phyloP scores from a whole-genome alignment of 1,140 invertebrate species.

The Leptoteleia sp. region DNA sequence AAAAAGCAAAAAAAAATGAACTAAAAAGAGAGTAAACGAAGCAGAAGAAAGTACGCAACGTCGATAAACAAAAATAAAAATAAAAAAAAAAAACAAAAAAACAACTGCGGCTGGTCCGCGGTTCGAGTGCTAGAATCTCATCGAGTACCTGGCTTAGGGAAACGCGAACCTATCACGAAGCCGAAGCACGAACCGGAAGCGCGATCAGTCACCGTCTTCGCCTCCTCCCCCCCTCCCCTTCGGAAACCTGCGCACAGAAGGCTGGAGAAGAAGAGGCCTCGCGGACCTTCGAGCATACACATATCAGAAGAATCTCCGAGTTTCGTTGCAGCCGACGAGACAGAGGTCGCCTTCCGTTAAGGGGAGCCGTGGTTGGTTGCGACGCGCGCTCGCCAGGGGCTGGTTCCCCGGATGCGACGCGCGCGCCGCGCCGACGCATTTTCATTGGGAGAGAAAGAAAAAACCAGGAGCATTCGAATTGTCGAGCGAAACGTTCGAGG shows the following conservation, averaged over 20 bases:
- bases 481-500: conserved; percentile 3
- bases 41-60: not conserved
- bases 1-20: too few species aligned
- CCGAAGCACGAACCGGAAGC: conserved; percentile 57
- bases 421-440: not conserved
- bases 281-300: conserved; percentile 31
- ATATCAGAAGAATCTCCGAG: conserved; percentile 60
- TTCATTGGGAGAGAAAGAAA: too few species aligned
- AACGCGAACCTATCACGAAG: conserved; percentile 48
- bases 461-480: conserved; percentile 31
- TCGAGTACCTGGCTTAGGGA: conserved; percentile 60
- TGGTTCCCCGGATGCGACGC: conserved; percentile 12
- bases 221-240: conserved; percentile 6
- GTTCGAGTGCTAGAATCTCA: conserved; percentile 62
- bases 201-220: conserved; percentile 37
- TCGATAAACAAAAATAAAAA: too few species aligned
- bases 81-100: too few species aligned
- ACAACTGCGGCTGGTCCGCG: conserved; percentile 72
- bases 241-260: too few species aligned
- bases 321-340: conserved; percentile 30
- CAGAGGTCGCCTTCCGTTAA: conserved; percentile 21
- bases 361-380: conserved; percentile 15
- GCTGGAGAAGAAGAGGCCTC: too few species aligned
- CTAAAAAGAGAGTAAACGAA: too few species aligned
- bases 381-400: conserved; percentile 29